Evolutionary conservation across 2,797 vertebrate species (phyloP).

Genomic region (Microtus californicus): DNA sequence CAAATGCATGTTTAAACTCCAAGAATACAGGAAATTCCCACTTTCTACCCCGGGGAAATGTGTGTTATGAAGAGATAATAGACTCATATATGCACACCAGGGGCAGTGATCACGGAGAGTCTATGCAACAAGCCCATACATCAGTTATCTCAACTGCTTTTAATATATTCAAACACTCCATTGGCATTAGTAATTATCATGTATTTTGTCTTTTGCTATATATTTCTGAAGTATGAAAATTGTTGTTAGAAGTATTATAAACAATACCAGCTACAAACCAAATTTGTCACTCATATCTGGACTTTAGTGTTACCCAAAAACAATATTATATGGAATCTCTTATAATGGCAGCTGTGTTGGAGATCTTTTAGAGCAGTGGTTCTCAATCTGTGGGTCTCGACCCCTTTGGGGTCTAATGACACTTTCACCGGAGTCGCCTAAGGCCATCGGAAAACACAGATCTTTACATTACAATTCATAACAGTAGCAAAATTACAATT

Average conservation of each 20-base stretch:
- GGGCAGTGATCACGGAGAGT: background rate
- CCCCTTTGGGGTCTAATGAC: background rate
- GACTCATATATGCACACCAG: too few relatives aligned
- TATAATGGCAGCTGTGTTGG: slow-evolving; percentile 24
- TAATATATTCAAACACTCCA: background rate
- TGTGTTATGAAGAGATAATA: background rate
- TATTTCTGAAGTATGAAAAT: slow-evolving; percentile 35
- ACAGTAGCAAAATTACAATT: background rate
- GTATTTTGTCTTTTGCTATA: background rate
- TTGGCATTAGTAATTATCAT: background rate
- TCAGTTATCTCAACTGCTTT: background rate
- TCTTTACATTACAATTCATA: background rate
- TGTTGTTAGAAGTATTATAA: slow-evolving; percentile 22
- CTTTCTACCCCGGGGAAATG: background rate
- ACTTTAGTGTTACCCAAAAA: background rate
- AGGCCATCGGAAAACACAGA: background rate
- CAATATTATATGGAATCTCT: background rate
- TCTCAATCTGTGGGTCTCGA: background rate
- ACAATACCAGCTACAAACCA: background rate
- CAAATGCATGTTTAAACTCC: background rate
- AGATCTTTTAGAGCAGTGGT: background rate
- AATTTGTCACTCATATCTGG: slow-evolving; percentile 11
- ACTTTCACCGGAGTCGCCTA: background rate
- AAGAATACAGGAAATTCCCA: background rate
- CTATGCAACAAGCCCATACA: background rate